phyloP scores from a whole-genome alignment of 2,113 vertebrate species.

The Strix uralensis region DNA sequence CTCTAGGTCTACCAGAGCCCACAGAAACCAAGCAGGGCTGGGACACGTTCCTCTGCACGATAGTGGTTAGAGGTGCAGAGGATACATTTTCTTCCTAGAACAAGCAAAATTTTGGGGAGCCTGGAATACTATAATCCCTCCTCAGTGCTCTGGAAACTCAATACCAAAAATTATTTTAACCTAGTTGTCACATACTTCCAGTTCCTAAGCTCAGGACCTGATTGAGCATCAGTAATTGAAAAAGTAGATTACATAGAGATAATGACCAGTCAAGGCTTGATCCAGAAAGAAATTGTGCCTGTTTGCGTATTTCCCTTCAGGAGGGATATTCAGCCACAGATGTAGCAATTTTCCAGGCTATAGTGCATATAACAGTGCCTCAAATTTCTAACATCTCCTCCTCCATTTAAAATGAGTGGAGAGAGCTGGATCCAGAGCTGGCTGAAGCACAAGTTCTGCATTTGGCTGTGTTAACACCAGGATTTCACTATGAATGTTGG shows the following conservation, averaged over 20 bases:
- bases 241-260: neutral
- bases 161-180: neutral
- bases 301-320: neutral
- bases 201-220: neutral
- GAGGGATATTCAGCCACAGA: neutral
- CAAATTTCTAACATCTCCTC: neutral
- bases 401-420: neutral
- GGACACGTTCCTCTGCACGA: neutral
- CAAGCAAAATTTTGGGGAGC: neutral
- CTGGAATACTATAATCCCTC: neutral
- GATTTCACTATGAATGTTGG: neutral
- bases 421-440: neutral
- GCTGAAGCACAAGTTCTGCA: neutral
- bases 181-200: neutral
- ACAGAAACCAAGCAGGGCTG: neutral
- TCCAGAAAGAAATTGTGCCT: neutral
- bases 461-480: neutral
- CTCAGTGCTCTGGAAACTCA: neutral
- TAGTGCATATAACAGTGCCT: neutral
- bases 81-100: neutral
- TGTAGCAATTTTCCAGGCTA: neutral
- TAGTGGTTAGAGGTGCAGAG: neutral
- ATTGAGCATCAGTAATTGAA: neutral
- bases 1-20: accelerated
- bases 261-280: neutral